Evolutionary conservation across 1,140 invertebrate species (phyloP).

Genomic region (Chlorops oryzae): DNA sequence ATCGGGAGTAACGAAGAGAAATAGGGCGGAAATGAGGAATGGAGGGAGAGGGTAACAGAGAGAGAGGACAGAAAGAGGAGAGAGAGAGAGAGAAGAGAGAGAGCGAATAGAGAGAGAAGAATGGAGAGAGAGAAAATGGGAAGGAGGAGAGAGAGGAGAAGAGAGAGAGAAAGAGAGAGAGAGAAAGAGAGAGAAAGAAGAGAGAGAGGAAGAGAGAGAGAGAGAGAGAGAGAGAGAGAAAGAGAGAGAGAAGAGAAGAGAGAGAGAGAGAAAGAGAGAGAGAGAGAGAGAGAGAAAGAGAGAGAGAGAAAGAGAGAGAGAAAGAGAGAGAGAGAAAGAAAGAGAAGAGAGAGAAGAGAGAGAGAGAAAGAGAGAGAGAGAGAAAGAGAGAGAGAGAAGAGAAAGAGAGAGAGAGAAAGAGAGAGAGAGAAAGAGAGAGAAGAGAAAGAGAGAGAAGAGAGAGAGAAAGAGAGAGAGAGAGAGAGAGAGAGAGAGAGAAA

Average conservation of each 20-base stretch:
- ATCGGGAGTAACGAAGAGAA: not conserved
- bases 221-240: not conserved
- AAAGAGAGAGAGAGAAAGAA: not conserved
- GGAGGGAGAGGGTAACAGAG: not conserved
- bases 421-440: not conserved
- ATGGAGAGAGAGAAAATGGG: not conserved
- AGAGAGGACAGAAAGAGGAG: not conserved
- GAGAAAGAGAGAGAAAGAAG: not conserved
- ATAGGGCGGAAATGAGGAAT: not conserved
- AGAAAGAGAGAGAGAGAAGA: conserved; percentile 20
- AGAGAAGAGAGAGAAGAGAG: not conserved
- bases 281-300: not conserved
- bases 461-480: not conserved
- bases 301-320: conserved; percentile 2
- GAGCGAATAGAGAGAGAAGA: not conserved
- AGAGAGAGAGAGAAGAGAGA: not conserved
- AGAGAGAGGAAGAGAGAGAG: not conserved
- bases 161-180: not conserved
- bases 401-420: not conserved
- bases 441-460: not conserved
- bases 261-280: not conserved
- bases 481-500: not conserved
- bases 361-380: not conserved
- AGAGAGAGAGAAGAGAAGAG: not conserved
- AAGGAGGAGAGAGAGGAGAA: not conserved